phyloP scores from a whole-genome alignment of 2,797 vertebrate genomes.

The Hoplostethus atlanticus region DNA sequence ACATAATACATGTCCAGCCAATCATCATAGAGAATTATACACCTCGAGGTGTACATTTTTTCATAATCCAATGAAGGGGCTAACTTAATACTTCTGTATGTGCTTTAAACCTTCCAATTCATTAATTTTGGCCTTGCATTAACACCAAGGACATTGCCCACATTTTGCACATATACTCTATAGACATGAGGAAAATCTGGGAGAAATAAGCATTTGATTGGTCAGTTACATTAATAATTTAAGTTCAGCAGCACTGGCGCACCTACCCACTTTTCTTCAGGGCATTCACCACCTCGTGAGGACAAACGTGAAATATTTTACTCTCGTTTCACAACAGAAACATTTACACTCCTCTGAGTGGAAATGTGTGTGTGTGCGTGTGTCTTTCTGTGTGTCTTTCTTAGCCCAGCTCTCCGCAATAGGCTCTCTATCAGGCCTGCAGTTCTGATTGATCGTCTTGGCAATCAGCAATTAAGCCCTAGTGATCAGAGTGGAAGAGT shows the following conservation, averaged over 20 bases:
- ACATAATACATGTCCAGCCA: slow-evolving; percentile 52
- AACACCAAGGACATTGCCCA: slow-evolving; percentile 56
- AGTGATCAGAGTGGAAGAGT: slow-evolving; percentile 79
- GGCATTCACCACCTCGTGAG: slow-evolving; percentile 55
- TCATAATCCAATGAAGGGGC: slow-evolving; percentile 50
- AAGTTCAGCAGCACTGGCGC: slow-evolving; percentile 38
- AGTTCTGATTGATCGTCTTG: slow-evolving; percentile 83
- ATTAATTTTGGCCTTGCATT: slow-evolving; percentile 65
- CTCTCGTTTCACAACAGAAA: slow-evolving; percentile 58
- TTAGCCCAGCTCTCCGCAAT: slow-evolving; percentile 57
- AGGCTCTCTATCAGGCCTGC: slow-evolving; percentile 77
- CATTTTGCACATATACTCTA: slow-evolving; percentile 20
- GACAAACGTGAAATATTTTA: slow-evolving; percentile 69
- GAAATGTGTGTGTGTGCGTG: slow-evolving; percentile 52
- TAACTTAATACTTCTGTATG: slow-evolving; percentile 44
- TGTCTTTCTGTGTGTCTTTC: slow-evolving; percentile 49
- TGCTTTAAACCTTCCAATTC: slow-evolving; percentile 51
- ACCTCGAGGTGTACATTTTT: slow-evolving; percentile 48
- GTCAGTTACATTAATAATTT: slow-evolving; percentile 70
- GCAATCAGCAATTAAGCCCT: slow-evolving; percentile 88
- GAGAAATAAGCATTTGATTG: slow-evolving; percentile 61
- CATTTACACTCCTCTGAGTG: slow-evolving; percentile 64
- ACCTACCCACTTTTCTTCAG: slow-evolving; percentile 44
- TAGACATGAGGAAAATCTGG: slow-evolving; percentile 45
- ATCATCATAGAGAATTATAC: slow-evolving; percentile 45